Base-by-base conservation (phyloP, 2,797 vertebrate genomes). In the Buceros bicornis region DNA sequence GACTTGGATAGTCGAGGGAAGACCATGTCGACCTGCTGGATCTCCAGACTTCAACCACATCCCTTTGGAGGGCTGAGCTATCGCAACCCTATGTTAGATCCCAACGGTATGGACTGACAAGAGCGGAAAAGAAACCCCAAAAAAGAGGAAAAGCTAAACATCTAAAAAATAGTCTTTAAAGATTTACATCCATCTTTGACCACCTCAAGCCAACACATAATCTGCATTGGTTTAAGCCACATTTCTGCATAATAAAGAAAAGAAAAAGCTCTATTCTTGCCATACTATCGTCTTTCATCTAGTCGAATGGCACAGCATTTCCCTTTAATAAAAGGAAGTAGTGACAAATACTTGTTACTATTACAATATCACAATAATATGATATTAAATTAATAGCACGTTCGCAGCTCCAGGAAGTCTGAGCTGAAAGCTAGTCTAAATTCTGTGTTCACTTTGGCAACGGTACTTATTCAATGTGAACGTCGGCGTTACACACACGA, bases 381-480 rank as follows among this genome's bases (percentile, higher is more conserved):
- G 97, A 96, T 97, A 97, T 97, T 97, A 97, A 97, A 96, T 97
- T 97, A 97, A 97, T 90, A 97, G 92, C 93, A 93, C 79, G 93
- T 95, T 97, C 91, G 66, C 95, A 97, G 95, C 95, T 92, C 88
- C 57, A 79, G 88, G 73, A 80, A 91, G 74, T 54, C 93, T 80
- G 92, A 97, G 94, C 92, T 71, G 93, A 96, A 95, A 93, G 70
- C 94, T 96, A 97, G 28, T 91, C 96, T 97, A 97, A 90, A 90
- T 82, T 82, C 31, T 87, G 82, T 95, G 83, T 96, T 97, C 96
- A 96, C 98, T 98, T 98, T 98, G 98, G 98, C 97, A 98, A 98
- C 81, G 65, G 95, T 94, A 97, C 93, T 97, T 97, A 97, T 97
- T 98, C 96, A 91, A 92, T 88, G 96, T 84, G 96, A 96, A 93